Conservation (phyloP, 2,888 invertebrate genomes). For the Frankliniella intonsa region DNA sequence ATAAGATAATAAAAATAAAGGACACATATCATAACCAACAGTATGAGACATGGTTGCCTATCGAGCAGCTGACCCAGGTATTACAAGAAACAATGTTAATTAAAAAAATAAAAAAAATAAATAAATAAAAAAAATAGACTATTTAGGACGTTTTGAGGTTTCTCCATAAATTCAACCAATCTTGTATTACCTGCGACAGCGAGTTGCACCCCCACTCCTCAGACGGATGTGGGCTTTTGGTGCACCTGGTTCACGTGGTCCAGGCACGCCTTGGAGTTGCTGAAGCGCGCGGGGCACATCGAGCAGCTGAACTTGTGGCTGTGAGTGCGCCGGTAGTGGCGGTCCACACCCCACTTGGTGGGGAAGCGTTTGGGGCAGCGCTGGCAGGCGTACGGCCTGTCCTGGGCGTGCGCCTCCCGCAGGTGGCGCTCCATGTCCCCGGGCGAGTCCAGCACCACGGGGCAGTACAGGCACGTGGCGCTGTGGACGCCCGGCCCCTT, state of each 20-base stretch:
- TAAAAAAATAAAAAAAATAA: too few species aligned
- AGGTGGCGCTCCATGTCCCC: neutral
- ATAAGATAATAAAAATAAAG: too few species aligned
- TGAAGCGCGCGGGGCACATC: neutral
- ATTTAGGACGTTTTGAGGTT: too few species aligned
- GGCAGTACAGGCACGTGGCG: neutral
- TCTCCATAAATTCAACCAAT: too few species aligned
- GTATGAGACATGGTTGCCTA: too few species aligned
- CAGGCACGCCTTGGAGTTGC: neutral
- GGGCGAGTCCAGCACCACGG: neutral
- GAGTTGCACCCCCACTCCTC: too few species aligned
- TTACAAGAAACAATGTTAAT: too few species aligned
- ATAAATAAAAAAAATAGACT: too few species aligned
- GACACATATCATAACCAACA: too few species aligned
- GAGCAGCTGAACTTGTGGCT: neutral
- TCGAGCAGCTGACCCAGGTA: too few species aligned
- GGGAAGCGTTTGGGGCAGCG: constrained; percentile 4
- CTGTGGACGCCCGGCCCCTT: neutral
- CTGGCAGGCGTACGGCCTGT: neutral
- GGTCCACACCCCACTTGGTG: neutral
- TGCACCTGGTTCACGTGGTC: neutral
- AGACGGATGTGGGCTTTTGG: neutral
- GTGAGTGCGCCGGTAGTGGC: neutral
- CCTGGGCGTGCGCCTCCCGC: neutral
- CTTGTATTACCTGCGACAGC: too few species aligned